Evolutionary conservation across 92 coral and sea anemone genomes (phyloP), one percentile per base, ranked within the genome.

Genomic region (Epizoanthus illoricatus): DNA sequence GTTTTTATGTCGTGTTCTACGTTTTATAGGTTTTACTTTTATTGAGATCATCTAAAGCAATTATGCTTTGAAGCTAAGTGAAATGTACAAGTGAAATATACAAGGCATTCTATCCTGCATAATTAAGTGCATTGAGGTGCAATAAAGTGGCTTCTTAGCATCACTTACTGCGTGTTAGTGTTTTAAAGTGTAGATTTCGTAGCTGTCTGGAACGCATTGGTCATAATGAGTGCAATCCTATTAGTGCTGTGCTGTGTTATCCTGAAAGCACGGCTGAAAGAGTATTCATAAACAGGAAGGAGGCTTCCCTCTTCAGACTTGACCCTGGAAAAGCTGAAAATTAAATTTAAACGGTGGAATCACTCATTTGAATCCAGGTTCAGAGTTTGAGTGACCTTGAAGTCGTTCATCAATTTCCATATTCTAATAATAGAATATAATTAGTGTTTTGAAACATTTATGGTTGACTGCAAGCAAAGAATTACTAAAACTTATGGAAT

Each of bases 381-480:
- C 73, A 41, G 17, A 13, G 9, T 7, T 13, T 21, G 42, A 65
- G 28, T 65, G 69, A 65, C 56, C 56, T 65, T 10, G 20, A 63
- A 78, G 60, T 17, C 23, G 11, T 42, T 76, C 64, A 19, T 9
- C 58, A 18, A 15, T 73, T 54, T 8, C 55, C 24, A 24, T 8
- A 21, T 75, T 36, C 24, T 62, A 63, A 7, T 62, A 41, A 61
- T 61, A 20, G 17, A 61, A 54, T 78, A 40, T 42, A 42, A 43
- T 75, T 75, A 47, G 41, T 41, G 69, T 21, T 75, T 75, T 75
- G 57, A 75, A 59, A 59, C 45, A 78, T 78, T 78, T 62, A 71
- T 64, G 82, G 71, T 78, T 78, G 71, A 78, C 70, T 78, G 82
- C 67, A 63, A 78, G 82, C 57, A 78, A 78, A 78, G 69, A 60